These are phyloP conservation scores for Diachrysia chrysitis DNA, from an alignment of 2,888 invertebrate species.

Conservation along the genomic window DNA sequence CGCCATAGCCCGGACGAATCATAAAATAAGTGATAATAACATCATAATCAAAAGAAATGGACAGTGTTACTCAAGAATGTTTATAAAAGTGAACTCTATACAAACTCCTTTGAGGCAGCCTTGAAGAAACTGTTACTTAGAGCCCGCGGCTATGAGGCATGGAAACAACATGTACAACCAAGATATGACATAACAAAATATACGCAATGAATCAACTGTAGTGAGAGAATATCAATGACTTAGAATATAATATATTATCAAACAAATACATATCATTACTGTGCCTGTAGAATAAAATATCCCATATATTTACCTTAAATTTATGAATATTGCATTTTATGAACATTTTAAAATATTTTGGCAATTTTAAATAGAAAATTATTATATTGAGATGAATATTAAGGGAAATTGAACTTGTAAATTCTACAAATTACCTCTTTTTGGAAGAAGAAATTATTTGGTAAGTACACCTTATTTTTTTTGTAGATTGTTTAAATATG, in stretches of 20 bases:
- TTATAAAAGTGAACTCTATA: conserved; percentile 55
- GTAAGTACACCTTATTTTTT: conserved; percentile 53
- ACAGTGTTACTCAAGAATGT: conserved; percentile 64
- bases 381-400: conserved; percentile 40
- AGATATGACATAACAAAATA: conserved; percentile 58
- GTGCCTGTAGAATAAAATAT: conserved; percentile 82
- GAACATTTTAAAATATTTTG: conserved; percentile 62
- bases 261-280: conserved; percentile 86
- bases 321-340: conserved; percentile 60
- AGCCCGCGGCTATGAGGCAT: conserved; percentile 47
- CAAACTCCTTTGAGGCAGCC: conserved; percentile 41
- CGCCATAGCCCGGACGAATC: conserved; percentile 75
- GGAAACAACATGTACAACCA: conserved; percentile 40
- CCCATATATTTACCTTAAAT: conserved; percentile 66
- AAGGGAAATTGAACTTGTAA: conserved; percentile 47
- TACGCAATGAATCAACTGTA: conserved; percentile 54
- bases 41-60: conserved; percentile 49
- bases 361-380: conserved; percentile 50
- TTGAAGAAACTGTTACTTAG: conserved; percentile 43
- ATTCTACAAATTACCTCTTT: conserved; percentile 54
- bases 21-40: conserved; percentile 68
- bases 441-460: conserved; percentile 52
- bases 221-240: conserved; percentile 62
- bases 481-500: background rate
- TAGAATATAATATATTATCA: conserved; percentile 72